Evolutionary conservation across 2,113 vertebrate species (phyloP).

Genomic region (Takifugu bimaculatus): DNA sequence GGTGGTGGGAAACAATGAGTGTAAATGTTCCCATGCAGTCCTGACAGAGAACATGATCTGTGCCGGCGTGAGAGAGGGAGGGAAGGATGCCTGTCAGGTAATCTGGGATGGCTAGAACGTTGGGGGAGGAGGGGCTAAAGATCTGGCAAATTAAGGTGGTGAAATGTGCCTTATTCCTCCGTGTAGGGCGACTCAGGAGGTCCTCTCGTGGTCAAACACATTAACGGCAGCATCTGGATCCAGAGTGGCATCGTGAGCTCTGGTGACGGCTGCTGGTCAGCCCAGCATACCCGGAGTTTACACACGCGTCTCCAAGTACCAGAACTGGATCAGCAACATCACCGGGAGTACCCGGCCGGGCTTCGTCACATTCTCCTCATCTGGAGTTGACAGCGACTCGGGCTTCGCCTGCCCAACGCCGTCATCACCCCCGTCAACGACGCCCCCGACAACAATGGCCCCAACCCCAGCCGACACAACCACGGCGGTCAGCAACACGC

Average conservation of each 20-base stretch:
- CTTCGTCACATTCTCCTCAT: slow-evolving; percentile 45
- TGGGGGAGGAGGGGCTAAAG: too few relatives aligned
- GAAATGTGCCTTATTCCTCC: too few relatives aligned
- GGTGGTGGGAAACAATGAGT: slow-evolving; percentile 57
- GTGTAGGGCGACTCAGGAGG: slow-evolving; percentile 84
- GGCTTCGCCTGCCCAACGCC: slow-evolving; percentile 17
- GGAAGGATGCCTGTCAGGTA: slow-evolving; percentile 71
- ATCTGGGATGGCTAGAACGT: background rate
- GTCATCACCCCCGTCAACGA: background rate
- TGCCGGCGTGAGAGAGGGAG: slow-evolving; percentile 67
- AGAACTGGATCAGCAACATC: slow-evolving; percentile 72
- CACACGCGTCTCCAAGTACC: slow-evolving; percentile 73
- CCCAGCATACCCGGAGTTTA: slow-evolving; percentile 82
- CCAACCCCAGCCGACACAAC: too few relatives aligned
- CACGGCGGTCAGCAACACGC: too few relatives aligned
- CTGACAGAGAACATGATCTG: slow-evolving; percentile 80
- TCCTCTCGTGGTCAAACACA: slow-evolving; percentile 76
- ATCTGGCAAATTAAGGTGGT: too few relatives aligned
- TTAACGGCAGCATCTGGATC: slow-evolving; percentile 66
- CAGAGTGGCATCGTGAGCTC: slow-evolving; percentile 83
- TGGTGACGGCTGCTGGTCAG: slow-evolving; percentile 73
- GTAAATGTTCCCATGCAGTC: slow-evolving; percentile 44
- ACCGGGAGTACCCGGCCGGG: slow-evolving; percentile 35
- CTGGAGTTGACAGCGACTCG: slow-evolving; percentile 47
- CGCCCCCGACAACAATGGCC: too few relatives aligned